Evolutionary conservation across 2,797 vertebrate genomes (phyloP).

Genomic region (Odontamblyopus rebecca): DNA sequence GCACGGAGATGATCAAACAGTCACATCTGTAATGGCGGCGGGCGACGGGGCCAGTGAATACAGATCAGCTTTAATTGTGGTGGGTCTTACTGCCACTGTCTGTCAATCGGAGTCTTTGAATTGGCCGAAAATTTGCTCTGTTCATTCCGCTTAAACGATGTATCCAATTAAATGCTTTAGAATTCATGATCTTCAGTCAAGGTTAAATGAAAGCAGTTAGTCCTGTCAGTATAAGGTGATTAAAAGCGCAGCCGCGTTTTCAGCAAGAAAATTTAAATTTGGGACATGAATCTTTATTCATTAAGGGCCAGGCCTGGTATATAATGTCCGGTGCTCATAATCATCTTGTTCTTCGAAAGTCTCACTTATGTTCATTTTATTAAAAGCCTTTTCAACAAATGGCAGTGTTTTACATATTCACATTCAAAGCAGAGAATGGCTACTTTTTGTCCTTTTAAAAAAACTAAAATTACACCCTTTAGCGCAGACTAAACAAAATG

Average conservation of each 20-base stretch:
- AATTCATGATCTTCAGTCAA: slow-evolving; percentile 99
- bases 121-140: slow-evolving; percentile 99
- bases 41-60: slow-evolving; percentile 95
- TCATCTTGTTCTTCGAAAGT: slow-evolving; percentile 97
- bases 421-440: slow-evolving; percentile 40
- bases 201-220: slow-evolving; percentile 99
- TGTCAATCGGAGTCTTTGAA: slow-evolving; percentile 99
- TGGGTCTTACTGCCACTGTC: slow-evolving; percentile 98
- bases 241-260: slow-evolving; percentile 99
- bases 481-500: slow-evolving; percentile 19
- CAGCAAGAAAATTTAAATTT: slow-evolving; percentile 97
- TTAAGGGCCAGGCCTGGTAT: slow-evolving; percentile 91
- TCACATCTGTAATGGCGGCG: slow-evolving; percentile 92
- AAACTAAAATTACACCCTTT: slow-evolving; percentile 21
- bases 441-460: slow-evolving; percentile 29
- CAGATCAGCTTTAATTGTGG: slow-evolving; percentile 99
- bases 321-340: slow-evolving; percentile 97
- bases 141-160: slow-evolving; percentile 99
- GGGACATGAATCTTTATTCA: slow-evolving; percentile 99
- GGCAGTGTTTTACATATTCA: slow-evolving; percentile 81
- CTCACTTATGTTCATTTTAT: slow-evolving; percentile 86
- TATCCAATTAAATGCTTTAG: slow-evolving; percentile 99
- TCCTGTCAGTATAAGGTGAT: slow-evolving; percentile 99
- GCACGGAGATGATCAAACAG: slow-evolving; percentile 89
- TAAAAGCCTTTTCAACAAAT: slow-evolving; percentile 87